These are phyloP conservation scores for Neodiprion fabricii DNA, from an alignment of 1,140 invertebrate genomes.

Conservation along the genomic window DNA sequence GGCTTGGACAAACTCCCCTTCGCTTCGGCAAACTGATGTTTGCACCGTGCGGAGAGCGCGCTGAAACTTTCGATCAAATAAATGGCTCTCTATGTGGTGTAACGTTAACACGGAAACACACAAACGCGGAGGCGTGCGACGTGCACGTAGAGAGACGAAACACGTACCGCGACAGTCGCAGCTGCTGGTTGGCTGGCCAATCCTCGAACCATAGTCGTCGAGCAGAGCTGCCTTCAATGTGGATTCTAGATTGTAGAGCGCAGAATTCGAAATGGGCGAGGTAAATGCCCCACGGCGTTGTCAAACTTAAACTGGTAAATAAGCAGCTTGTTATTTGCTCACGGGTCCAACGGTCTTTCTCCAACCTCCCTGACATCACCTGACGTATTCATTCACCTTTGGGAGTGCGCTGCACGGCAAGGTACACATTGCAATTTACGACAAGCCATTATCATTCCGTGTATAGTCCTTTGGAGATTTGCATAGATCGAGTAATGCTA, in stretches of 20 bases:
- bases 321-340: slow-evolving; percentile 1
- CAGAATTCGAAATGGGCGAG: background rate
- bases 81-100: background rate
- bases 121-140: no score
- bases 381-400: no score
- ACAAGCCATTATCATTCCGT: no score
- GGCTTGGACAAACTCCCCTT: background rate
- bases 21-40: background rate
- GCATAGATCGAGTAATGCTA: no score
- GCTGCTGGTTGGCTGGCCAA: background rate
- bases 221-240: background rate
- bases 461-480: no score
- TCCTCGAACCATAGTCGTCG: background rate
- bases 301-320: slow-evolving; percentile 5
- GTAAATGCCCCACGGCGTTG: background rate
- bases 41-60: background rate
- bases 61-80: background rate
- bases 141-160: no score
- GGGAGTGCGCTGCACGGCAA: no score
- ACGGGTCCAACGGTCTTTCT: background rate
- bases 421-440: no score
- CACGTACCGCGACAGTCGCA: no score
- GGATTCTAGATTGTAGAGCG: background rate
- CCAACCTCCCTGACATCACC: background rate
- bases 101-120: no score